Evolutionary conservation across 2,113 vertebrate genomes (phyloP), one percentile per base, ranked within the genome.

Genomic region (Cygnus buccinator): DNA sequence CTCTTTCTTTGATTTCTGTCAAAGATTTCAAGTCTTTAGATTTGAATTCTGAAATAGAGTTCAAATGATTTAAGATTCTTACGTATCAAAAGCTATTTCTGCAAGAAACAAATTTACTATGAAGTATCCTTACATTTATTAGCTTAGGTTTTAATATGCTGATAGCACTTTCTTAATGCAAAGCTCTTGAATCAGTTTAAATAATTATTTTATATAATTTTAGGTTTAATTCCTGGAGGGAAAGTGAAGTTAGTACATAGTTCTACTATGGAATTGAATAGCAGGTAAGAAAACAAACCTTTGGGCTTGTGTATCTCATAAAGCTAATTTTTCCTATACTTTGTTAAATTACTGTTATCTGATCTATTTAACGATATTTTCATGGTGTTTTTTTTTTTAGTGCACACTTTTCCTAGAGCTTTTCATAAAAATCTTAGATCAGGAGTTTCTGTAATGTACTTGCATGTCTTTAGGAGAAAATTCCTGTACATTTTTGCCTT

Each of bases 161-260:
- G 23, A 43, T 77, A 52, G 11, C 8, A 2, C 19, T 37, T 92
- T 78, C 20, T 33, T 22, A 52, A 37, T 35, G 15, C 6, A 50
- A 68, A 35, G 12, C 52, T 12, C 33, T 62, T 81, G 65, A 77
- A 61, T 76, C 8, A 33, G 35, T 68, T 28, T 41, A 73, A 84
- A 37, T 43, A 78, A 44, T 74, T 66, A 3, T 63, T 68, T 46
- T 84, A 14, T 94, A 15, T 86, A 37, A 94, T 84, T 94, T 23
- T 89, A 99, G 99, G 99, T 82, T 98, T 99, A 83, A 97, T 99
- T 72, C 99, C 99, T 15, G 99, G 99, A 33, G 98, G 99, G 20
- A 99, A 98, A 97, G 98, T 99, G 22, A 99, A 99, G 89, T 90
- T 99, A 92, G 98, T 99, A 29, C 99, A 99, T 96, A 99, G 99